Evolutionary conservation across 2,797 vertebrate species (phyloP), one percentile per base, ranked within the genome.

Genomic region (Pempheris klunzingeri): DNA sequence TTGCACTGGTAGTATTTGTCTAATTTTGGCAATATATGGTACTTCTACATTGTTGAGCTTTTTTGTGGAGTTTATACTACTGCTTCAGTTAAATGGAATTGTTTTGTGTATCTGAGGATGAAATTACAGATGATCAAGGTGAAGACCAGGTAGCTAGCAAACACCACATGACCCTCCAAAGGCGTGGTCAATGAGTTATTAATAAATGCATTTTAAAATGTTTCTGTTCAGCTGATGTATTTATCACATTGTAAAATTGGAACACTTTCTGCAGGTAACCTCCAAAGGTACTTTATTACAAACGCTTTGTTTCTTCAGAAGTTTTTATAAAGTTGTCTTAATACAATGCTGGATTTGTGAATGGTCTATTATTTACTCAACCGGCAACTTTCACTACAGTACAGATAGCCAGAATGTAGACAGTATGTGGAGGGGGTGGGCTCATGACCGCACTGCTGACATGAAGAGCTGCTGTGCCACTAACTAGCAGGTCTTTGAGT

Each of bases 301-400:
- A 52, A 75, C 0, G 17, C 39, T 79, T 71, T 81, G 78, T 65
- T 65, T 3, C 62, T 73, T 81, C 74, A 30, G 18, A 38, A 20
- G 70, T 84, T 81, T 81, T 71, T 77, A 81, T 86, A 89, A 83
- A 86, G 47, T 62, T 83, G 46, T 86, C 71, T 78, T 84, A 79
- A 71, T 70, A 67, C 52, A 63, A 55, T n/a, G 18, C 54, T 67
- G n/a, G 2, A 20, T 52, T 69, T 77, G 46, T 77, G 57, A 49
- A 17, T 67, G 14, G 11, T 50, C 12, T 66, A 52, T 73, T 46
- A 34, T 72, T 71, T 66, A 3, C 3, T 6, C 30, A 32, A 32
- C 30, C 3, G 30, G 6, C 30, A n/a, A 32, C 30, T 32, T n/a
- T n/a, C n/a, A n/a, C n/a, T n/a, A n/a, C n/a, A n/a, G n/a, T n/a